Conservation (phyloP, 2,888 invertebrate species). For the Heliconius erato region DNA sequence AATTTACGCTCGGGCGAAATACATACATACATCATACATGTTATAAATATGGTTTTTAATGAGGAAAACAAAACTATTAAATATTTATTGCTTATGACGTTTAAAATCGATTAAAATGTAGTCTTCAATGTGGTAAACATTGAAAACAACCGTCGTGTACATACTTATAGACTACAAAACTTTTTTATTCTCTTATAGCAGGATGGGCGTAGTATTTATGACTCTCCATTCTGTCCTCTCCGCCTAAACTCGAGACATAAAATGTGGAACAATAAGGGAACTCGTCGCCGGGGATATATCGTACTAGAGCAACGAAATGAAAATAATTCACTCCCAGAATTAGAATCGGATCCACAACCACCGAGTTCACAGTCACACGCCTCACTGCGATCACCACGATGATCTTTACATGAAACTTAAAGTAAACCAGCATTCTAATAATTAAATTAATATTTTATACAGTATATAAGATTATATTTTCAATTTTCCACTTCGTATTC, state of each 20-base stretch:
- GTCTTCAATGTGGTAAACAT: neutral
- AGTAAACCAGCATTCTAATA: neutral
- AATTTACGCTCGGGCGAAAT: neutral
- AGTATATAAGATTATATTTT: neutral
- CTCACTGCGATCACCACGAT: too few species aligned
- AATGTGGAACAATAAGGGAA: neutral
- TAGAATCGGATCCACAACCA: neutral
- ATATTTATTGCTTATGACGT: slow-evolving; percentile 1
- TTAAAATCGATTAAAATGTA: neutral
- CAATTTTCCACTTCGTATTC: slow-evolving; percentile 5
- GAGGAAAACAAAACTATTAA: slow-evolving; percentile 12
- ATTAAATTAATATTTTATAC: neutral
- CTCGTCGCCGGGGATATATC: neutral
- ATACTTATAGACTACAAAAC: neutral
- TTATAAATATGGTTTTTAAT: slow-evolving; percentile 1
- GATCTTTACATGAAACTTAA: too few species aligned
- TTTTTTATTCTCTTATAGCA: neutral
- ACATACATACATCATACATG: neutral
- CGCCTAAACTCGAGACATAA: neutral
- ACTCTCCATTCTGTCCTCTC: neutral
- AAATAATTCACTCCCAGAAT: neutral
- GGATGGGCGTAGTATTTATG: neutral
- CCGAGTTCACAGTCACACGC: too few species aligned
- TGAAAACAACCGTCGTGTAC: neutral
- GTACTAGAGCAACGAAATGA: neutral